These are phyloP conservation scores for Hermaeophaga mercurialis DNA, from an alignment of 2,888 invertebrate species.

Conservation along the genomic window DNA sequence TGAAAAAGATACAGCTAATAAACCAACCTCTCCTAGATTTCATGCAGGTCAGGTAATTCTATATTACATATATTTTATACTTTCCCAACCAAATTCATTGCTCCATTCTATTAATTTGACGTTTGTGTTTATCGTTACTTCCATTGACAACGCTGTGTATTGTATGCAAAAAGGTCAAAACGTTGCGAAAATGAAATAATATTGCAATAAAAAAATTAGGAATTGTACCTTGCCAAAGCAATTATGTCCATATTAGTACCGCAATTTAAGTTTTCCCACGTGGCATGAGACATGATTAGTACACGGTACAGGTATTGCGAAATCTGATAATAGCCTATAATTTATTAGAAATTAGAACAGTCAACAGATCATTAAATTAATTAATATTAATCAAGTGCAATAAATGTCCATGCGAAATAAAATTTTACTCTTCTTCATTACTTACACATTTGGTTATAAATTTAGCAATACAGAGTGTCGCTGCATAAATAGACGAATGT, in stretches of 20 bases:
- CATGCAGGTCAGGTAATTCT: conserved; percentile 19
- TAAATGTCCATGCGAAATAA: too few relatives aligned
- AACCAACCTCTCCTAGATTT: conserved; percentile 16
- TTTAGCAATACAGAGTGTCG: too few relatives aligned
- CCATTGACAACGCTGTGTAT: conserved; percentile 8
- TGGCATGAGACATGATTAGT: neutral
- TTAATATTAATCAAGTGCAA: neutral
- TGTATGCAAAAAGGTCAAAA: conserved; percentile 7
- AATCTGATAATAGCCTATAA: conserved; percentile 1
- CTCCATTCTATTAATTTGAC: conserved; percentile 15
- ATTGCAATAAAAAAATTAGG: conserved; percentile 2
- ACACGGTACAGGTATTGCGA: neutral
- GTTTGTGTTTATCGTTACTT: conserved; percentile 8
- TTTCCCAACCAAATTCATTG: conserved; percentile 18
- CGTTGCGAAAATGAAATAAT: conserved; percentile 4
- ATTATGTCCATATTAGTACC: conserved; percentile 4
- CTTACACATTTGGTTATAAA: too few relatives aligned
- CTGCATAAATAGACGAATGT: too few relatives aligned
- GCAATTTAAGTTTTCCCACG: conserved; percentile 10
- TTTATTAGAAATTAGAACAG: conserved; percentile 9
- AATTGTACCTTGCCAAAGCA: conserved; percentile 2
- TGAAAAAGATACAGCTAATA: neutral
- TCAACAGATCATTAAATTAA: neutral
- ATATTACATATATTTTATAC: conserved; percentile 17
- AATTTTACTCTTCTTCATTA: too few relatives aligned